Evolutionary conservation across 2,797 vertebrate genomes (phyloP).

Genomic region (Mareca strepera): DNA sequence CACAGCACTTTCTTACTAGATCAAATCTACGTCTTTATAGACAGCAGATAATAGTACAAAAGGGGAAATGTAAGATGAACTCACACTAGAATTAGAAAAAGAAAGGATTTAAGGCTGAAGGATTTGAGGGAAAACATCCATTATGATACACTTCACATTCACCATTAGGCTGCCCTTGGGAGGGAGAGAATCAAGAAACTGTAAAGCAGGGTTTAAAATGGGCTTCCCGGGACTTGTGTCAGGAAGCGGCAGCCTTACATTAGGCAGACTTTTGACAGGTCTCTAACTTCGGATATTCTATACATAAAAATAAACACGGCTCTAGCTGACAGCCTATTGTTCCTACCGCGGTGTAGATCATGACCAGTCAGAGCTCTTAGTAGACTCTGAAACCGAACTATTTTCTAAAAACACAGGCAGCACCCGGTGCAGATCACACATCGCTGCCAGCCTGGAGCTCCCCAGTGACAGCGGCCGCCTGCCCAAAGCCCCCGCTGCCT

Average conservation of each 20-base stretch:
- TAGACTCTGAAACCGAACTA: neutral
- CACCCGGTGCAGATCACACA: accelerated
- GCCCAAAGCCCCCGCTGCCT: neutral
- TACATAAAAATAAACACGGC: neutral
- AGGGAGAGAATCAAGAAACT: constrained; percentile 1
- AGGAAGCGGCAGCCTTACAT: neutral
- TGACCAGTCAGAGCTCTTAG: neutral
- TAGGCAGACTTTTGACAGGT: neutral
- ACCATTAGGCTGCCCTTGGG: constrained; percentile 31
- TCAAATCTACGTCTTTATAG: constrained; percentile 40
- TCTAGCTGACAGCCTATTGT: constrained; percentile 1
- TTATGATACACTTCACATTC: constrained; percentile 26
- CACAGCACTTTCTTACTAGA: neutral
- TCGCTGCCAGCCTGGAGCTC: neutral
- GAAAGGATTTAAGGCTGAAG: constrained; percentile 49
- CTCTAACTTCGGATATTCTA: neutral
- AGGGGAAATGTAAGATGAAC: constrained; percentile 14
- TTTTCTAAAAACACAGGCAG: neutral
- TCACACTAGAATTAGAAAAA: constrained; percentile 48
- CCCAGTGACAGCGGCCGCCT: neutral
- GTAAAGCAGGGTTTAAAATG: constrained; percentile 26
- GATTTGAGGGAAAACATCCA: constrained; percentile 34
- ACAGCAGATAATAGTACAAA: constrained; percentile 22
- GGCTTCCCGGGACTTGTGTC: neutral
- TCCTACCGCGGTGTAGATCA: neutral